Evolutionary conservation across 1,140 invertebrate species (phyloP).

Genomic region (Arctopsyche grandis): DNA sequence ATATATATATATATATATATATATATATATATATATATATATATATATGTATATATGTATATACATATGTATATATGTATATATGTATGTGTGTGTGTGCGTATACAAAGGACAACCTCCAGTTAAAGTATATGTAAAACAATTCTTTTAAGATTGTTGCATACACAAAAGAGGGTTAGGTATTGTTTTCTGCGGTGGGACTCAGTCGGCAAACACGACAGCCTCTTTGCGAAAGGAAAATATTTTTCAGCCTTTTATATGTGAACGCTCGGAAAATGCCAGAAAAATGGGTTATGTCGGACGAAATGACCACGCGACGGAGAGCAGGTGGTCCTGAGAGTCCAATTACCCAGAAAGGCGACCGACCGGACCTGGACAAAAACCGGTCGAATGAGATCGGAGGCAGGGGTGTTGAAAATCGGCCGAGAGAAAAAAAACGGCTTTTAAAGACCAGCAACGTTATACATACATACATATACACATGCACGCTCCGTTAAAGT

Average conservation of each 20-base stretch:
- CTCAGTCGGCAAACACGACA: neutral
- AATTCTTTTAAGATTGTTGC: conserved; percentile 11
- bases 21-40: too few species aligned
- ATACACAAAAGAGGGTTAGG: neutral
- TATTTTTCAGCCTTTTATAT: neutral
- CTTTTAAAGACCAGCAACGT: too few species aligned
- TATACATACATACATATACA: too few species aligned
- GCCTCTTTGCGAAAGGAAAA: neutral
- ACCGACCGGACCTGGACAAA: conserved; percentile 7
- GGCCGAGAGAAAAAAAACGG: neutral
- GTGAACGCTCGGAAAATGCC: neutral
- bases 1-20: too few species aligned
- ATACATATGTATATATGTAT: too few species aligned
- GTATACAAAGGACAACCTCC: neutral
- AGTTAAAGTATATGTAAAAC: neutral
- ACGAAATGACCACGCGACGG: conserved; percentile 21
- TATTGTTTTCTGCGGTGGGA: neutral
- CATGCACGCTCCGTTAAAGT: too few species aligned
- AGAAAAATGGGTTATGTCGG: conserved; percentile 29
- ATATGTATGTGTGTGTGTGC: neutral
- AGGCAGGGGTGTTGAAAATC: neutral
- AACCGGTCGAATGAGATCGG: neutral
- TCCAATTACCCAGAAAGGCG: conserved; percentile 29
- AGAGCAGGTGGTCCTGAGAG: conserved; percentile 32
- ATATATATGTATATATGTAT: too few species aligned